A percentile compares a stretch with the other conserved stretches of the same genome.
These are phyloP conservation scores for Thecocarcelia acutangulata DNA, from an alignment of 2,888 invertebrate genomes.

Conservation along the genomic window DNA sequence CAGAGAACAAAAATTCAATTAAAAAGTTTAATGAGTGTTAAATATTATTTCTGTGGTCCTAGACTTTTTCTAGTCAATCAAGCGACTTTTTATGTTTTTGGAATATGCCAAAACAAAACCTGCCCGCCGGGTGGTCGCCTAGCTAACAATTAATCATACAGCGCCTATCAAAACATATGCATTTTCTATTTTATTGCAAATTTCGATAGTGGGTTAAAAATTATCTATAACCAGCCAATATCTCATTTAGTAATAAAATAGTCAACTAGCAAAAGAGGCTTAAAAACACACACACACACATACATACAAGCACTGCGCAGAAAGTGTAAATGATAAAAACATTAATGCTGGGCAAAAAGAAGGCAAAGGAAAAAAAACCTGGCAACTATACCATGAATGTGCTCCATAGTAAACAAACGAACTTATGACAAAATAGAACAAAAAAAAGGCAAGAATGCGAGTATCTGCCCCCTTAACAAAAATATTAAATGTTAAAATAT, in stretches of 20 bases:
- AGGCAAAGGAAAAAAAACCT: slow-evolving; percentile 40
- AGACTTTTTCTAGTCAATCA: too few species aligned
- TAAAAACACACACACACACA: slow-evolving; percentile 2
- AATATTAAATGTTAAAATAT: slow-evolving; percentile 22
- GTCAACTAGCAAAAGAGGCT: slow-evolving; percentile 2
- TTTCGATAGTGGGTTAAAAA: neutral
- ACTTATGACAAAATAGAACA: neutral
- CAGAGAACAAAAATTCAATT: too few species aligned
- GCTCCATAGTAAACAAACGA: slow-evolving; percentile 34
- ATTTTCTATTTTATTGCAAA: too few species aligned
- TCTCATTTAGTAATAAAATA: neutral
- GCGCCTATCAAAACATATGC: too few species aligned
- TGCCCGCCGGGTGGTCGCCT: too few species aligned
- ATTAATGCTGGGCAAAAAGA: slow-evolving; percentile 37
- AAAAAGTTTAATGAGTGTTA: too few species aligned
- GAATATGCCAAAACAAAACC: too few species aligned
- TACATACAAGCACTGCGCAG: slow-evolving; percentile 12
- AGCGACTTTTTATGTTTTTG: too few species aligned
- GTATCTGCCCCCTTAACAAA: slow-evolving; percentile 29
- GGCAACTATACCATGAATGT: slow-evolving; percentile 42
- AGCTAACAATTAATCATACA: too few species aligned
- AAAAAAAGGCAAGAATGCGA: slow-evolving; percentile 3
- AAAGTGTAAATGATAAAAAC: slow-evolving; percentile 56
- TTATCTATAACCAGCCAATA: slow-evolving; percentile 5
- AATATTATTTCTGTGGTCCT: too few species aligned